Evolutionary conservation across 2,888 invertebrate species (phyloP), one percentile per base, ranked within the genome.

Genomic region (Ypsolopha sequella): DNA sequence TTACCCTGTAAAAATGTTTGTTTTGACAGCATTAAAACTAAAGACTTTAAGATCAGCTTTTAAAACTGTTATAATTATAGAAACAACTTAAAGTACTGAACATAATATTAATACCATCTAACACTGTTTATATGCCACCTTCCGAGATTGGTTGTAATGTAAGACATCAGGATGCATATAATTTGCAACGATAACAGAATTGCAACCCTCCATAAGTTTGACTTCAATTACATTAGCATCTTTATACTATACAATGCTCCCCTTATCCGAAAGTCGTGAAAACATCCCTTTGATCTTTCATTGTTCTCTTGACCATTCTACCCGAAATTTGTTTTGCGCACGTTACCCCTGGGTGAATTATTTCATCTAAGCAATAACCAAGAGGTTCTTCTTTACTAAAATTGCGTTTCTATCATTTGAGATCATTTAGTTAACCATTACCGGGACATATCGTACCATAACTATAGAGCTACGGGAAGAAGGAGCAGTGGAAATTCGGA

Each of bases 241-340:
- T 71, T 68, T 68, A 45, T 48, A 51, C 48, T 60, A 67, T 65
- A 63, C 62, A 65, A 66, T 64, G 65, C 66, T 68, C 68, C 74
- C 76, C 66, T 68, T 63, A 62, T 52, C 59, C 61, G 58, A 56
- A 68, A 68, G 62, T 71, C 70, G 67, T 64, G 63, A 72, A 76
- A 75, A 73, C 68, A 74, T 75, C 69, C 66, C 73, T 80, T 74
- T 73, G 72, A 74, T 74, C 72, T 74, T 65, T 65, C 72, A 78
- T 76, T 77, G 74, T 77, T 72, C 67, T 63, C 70, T 70, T 79
- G 76, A 74, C 76, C 72, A 59, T 67, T 67, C 61, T 60, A 62
- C 58, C 64, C 41, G 58, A 73, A 76, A 78, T 74, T 73, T 73
- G 66, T 65, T 63, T 61, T 57, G 62, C 34, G 59, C 48, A 41